Base-by-base conservation (phyloP, 2,888 invertebrate genomes). In the Vesta saturnalis region DNA sequence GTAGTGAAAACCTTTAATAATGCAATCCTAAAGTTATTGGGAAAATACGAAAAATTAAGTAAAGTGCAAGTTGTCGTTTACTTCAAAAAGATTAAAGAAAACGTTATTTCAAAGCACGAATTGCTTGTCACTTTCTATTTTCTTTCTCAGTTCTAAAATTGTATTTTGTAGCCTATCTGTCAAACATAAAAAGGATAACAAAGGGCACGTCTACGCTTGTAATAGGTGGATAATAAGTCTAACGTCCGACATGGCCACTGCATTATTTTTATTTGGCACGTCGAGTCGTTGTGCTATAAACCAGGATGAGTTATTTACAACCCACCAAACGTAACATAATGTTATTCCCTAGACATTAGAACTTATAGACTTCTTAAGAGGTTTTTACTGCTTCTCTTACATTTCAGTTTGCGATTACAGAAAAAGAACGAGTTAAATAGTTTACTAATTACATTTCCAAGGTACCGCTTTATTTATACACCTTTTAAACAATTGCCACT, bases 221-320 rank as follows among this genome's bases (percentile, higher is more conserved):
- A 72, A 70, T 70, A 68, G 70, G 63, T 56, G 56, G 70, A 63
- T 68, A 76, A 73, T 65, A 67, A 65, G 63, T 73, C 73, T 74
- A 74, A 73, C 74, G 73, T 74, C 74, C 67, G 76, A 77, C 77
- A 77, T 72, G 74, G 77, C 75, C 75, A 77, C 73, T 76, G 77
- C 77, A 77, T 77, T 77, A 77, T 76, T 77, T 77, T 77, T 77
- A 77, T 77, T 77, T 73, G 74, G 65, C 69, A 71, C 74, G 72
- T 76, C 73, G 70, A 72, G 71, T 69, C 63, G 70, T 62, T 61
- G 69, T 62, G 71, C 74, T 71, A 72, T 76, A 76, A 76, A 76
- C 71, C 73, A 72, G 73, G 73, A 72, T 74, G 74, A 75, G 76
- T 75, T 76, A 76, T 76, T 76, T 76, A 76, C 74, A 71, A 71